phyloP scores from a whole-genome alignment of 2,113 vertebrate species.

The Panthera leo region DNA sequence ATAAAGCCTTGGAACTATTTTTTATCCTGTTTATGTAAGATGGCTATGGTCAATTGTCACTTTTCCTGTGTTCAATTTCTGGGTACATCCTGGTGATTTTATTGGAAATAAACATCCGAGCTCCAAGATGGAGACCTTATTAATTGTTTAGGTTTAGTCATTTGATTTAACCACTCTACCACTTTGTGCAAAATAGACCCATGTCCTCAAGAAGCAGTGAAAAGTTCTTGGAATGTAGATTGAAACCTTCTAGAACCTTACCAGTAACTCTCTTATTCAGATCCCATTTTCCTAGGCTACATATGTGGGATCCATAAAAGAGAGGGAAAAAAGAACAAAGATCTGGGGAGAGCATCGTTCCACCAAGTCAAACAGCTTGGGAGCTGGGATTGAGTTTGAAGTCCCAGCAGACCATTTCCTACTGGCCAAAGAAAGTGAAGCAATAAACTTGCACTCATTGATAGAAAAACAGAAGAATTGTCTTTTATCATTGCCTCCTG shows the following conservation, averaged over 20 bases:
- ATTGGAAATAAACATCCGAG: background rate
- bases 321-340: background rate
- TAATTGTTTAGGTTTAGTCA: background rate
- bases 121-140: background rate
- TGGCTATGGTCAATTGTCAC: background rate
- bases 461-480: background rate
- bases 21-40: background rate
- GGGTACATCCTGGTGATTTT: background rate
- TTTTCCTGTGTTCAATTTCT: conserved; percentile 4
- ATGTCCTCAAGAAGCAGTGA: background rate
- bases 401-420: background rate
- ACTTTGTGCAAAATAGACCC: background rate
- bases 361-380: background rate
- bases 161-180: background rate
- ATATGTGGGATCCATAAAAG: background rate
- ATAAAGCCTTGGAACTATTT: background rate
- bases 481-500: background rate
- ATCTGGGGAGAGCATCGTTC: background rate
- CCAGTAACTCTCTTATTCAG: background rate
- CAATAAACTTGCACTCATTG: background rate
- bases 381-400: background rate
- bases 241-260: background rate
- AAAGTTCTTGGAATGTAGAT: background rate
- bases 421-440: conserved; percentile 2
- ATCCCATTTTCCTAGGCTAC: background rate